Evolutionary conservation across 1,140 invertebrate species (phyloP).

Genomic region (Drosophila tani): DNA sequence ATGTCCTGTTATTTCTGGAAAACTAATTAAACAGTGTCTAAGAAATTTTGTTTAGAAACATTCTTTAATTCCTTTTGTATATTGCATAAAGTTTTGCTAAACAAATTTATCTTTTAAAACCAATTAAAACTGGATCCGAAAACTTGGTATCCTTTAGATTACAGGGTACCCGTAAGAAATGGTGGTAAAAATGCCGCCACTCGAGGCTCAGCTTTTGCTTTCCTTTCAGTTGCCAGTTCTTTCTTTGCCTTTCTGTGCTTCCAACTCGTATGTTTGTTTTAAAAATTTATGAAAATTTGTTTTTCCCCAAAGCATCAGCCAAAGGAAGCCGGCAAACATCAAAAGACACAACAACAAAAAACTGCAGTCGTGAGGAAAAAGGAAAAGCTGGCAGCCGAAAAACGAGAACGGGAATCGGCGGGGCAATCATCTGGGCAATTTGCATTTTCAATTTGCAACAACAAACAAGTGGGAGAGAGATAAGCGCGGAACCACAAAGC

Average conservation of each 20-base stretch:
- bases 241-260: conserved; percentile 14
- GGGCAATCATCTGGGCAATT: conserved; percentile 71
- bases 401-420: conserved; percentile 33
- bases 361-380: conserved; percentile 39
- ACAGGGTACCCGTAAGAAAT: conserved; percentile 56
- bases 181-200: conserved; percentile 59
- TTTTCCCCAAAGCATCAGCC: conserved; percentile 67
- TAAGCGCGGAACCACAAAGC: conserved; percentile 46
- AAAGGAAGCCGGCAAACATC: conserved; percentile 60
- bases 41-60: too few species aligned
- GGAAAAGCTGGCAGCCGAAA: conserved; percentile 24
- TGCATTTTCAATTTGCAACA: conserved; percentile 83
- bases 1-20: background rate
- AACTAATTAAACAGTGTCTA: background rate
- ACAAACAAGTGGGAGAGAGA: conserved; percentile 60
- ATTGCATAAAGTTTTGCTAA: too few species aligned
- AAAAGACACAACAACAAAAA: conserved; percentile 61
- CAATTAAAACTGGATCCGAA: too few species aligned
- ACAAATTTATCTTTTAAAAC: too few species aligned
- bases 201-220: conserved; percentile 37
- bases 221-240: conserved; percentile 30
- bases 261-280: conserved; percentile 70
- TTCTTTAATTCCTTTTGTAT: too few species aligned
- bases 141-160: background rate
- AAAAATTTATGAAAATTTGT: conserved; percentile 83